Evolutionary conservation across 1,140 invertebrate species (phyloP), one percentile per base, ranked within the genome.

Genomic region (Hyles vespertilio): DNA sequence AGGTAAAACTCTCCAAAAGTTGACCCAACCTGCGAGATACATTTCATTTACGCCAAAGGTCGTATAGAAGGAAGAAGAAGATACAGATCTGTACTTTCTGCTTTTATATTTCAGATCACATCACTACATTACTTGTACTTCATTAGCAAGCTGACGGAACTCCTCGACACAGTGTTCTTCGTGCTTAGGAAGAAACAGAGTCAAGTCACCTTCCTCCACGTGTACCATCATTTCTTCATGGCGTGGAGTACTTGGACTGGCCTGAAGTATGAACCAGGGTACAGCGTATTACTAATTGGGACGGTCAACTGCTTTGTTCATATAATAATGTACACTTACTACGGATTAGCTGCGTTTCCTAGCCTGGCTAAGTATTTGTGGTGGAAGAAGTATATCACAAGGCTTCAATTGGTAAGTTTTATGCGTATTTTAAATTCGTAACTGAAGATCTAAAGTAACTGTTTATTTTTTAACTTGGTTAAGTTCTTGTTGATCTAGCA

Each of bases 311-410:
- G 92, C 6, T 90, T 93, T 82, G 90, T 95, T 2, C 91, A 87
- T 90, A 92, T 93, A 6, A 79, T 96, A 33, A 96, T 97, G 95
- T 97, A 97, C 72, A 79, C 90, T 0, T 97, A 97, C 75, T 97
- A 97, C 75, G 91, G 95, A 74, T 83, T 96, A 2, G 90, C 95
- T 0, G 93, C 95, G 0, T 89, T 96, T 59, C 95, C 95, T 1
- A 81, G 91, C 10, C 91, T 95, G 70, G 93, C 94, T 73, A 95
- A 95, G 70, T 95, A 95, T 78, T 87, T 97, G 2, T 97, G 96
- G 96, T 98, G 96, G 96, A 97, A 98, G 79, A 95, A 92, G 70
- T 94, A 98, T 76, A 90, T 97, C 10, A 98, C 96, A 2, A 90
- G 87, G 9, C 81, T 97, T 54, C 96, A 97, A 88, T 91, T 97